Evolutionary conservation across 2,888 invertebrate species (phyloP).

Genomic region (Heliconius cydno): DNA sequence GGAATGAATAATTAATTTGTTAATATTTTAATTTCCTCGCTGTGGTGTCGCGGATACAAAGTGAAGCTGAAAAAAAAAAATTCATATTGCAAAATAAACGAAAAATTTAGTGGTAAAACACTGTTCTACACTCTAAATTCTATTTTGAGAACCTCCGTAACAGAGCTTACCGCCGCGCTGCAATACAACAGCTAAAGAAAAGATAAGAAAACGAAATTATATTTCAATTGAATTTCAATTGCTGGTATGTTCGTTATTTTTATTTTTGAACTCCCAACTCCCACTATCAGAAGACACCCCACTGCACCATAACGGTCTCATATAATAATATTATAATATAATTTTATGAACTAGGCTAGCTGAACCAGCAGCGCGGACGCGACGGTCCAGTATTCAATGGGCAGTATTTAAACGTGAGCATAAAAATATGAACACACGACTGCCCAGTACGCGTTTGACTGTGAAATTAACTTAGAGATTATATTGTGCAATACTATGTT

Average conservation of each 20-base stretch:
- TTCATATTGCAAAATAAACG: too few species aligned
- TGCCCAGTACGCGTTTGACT: conserved; percentile 23
- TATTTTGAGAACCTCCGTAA: too few species aligned
- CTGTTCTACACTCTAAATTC: too few species aligned
- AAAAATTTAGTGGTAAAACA: too few species aligned
- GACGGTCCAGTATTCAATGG: conserved; percentile 38
- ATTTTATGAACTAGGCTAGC: conserved; percentile 5
- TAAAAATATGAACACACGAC: conserved; percentile 33
- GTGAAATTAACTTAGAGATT: conserved; percentile 20
- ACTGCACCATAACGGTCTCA: background rate
- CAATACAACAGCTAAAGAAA: too few species aligned
- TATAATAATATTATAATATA: conserved; percentile 7
- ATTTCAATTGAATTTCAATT: background rate
- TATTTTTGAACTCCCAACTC: background rate
- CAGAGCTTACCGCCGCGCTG: too few species aligned
- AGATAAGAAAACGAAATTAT: background rate
- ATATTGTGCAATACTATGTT: background rate
- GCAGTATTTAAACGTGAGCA: conserved; percentile 40
- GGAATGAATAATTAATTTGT: too few species aligned
- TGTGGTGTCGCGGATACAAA: too few species aligned
- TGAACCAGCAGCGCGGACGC: conserved; percentile 20
- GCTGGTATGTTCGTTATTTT: too few species aligned
- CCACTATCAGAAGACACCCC: too few species aligned
- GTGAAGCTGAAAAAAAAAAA: too few species aligned
- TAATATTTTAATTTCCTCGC: too few species aligned